Conservation (phyloP, 2,113 vertebrate genomes). For the Australoheros scitulus region DNA sequence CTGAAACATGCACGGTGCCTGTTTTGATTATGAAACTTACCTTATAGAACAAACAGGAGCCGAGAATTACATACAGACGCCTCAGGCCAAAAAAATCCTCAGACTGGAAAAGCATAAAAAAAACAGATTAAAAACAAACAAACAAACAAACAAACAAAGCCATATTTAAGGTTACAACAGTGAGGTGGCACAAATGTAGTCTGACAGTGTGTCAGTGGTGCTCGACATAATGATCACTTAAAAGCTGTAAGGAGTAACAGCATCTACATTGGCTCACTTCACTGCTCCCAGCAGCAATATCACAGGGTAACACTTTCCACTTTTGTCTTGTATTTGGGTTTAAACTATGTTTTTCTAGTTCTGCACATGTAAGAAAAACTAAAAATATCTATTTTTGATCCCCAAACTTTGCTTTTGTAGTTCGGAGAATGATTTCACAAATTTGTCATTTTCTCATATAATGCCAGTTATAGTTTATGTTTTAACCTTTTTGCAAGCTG, state of each 20-base stretch:
- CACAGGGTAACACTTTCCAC: too few relatives aligned
- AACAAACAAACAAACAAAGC: not conserved
- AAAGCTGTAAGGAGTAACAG: not conserved
- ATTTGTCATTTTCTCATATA: too few relatives aligned
- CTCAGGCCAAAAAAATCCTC: conserved; percentile 94
- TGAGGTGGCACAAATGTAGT: not conserved
- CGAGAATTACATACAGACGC: conserved; percentile 90
- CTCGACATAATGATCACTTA: not conserved
- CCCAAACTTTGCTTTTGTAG: too few relatives aligned
- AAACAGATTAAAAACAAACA: not conserved
- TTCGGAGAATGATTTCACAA: too few relatives aligned
- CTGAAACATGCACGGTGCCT: not conserved
- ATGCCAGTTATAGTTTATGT: too few relatives aligned
- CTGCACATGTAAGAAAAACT: too few relatives aligned
- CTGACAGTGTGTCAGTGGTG: not conserved
- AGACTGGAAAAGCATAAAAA: conserved; percentile 78
- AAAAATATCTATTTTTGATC: too few relatives aligned
- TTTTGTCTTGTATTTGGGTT: too few relatives aligned
- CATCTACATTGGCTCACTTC: not conserved
- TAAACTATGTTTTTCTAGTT: too few relatives aligned
- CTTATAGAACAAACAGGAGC: conserved; percentile 97
- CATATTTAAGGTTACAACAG: not conserved
- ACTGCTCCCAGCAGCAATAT: not conserved
- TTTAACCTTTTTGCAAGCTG: too few relatives aligned
- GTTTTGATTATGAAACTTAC: conserved; percentile 71